A percentile compares a stretch with the other conserved stretches of the same genome.
Evolutionary conservation across 2,888 invertebrate genomes (phyloP).

Genomic region (Sphaerophoria rueppellii): DNA sequence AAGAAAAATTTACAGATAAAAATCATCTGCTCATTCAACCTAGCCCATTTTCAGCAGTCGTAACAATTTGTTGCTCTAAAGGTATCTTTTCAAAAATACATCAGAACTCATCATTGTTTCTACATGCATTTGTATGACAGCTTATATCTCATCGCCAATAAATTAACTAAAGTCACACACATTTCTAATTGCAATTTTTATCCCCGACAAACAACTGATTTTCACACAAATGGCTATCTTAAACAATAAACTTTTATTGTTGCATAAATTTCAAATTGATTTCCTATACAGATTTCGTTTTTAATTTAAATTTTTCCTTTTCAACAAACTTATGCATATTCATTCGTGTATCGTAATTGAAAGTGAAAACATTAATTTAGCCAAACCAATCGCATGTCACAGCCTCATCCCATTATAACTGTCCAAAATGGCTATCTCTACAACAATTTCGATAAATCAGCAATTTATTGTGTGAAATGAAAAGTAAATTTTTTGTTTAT

Average conservation of each 20-base stretch:
- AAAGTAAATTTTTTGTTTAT: slow-evolving; percentile 57
- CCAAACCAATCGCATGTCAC: slow-evolving; percentile 30
- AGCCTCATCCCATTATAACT: slow-evolving; percentile 29
- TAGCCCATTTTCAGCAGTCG: no score
- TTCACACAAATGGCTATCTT: slow-evolving; percentile 1
- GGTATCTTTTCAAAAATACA: no score
- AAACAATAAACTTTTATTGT: background rate
- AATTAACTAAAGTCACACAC: background rate
- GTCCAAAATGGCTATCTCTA: slow-evolving; percentile 10
- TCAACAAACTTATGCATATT: background rate
- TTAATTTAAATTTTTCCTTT: background rate
- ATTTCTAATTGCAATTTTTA: slow-evolving; percentile 5
- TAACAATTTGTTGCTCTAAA: no score
- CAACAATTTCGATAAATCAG: slow-evolving; percentile 56
- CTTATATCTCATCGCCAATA: background rate
- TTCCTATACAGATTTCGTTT: background rate
- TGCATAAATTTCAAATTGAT: slow-evolving; percentile 10
- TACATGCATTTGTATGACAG: background rate
- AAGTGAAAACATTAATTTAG: slow-evolving; percentile 60
- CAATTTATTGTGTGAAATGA: slow-evolving; percentile 62
- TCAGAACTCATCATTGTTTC: no score
- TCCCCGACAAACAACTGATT: background rate
- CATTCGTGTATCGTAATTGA: slow-evolving; percentile 29
- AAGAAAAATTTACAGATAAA: no score
- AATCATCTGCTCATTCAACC: no score